Base-by-base conservation (phyloP, 2,797 vertebrate species). In the Nyctalus aviator region DNA sequence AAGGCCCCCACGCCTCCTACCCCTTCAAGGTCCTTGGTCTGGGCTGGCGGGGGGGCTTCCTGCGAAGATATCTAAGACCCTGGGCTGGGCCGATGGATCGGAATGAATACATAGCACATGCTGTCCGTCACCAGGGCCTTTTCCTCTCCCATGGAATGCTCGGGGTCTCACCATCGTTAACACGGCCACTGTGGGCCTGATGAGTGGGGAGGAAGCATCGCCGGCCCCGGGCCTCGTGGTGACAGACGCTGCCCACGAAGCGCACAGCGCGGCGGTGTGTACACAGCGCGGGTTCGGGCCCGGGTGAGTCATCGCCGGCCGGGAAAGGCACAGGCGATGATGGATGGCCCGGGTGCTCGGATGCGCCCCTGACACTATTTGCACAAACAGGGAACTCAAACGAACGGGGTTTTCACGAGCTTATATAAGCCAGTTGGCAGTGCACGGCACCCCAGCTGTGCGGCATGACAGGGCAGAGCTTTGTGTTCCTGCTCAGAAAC, bases 401-500 rank as follows among this genome's bases (percentile, higher is more conserved):
- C 71, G 91, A 95, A 87, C 27, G 91, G 78, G 94, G 92, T 44
- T 97, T 96, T 97, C 94, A n/a, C 27, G 35, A 94, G 50, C 95
- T 97, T 96, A 90, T 62, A 8, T 41, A 78, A 76, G 76, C 81
- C 75, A 62, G 84, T 94, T 97, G 97, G 97, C 97, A 97, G 15
- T 62, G 81, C 30, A 27, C 18, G n/a, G 95, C 0, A 4, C 93
- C 91, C 96, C 93, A 96, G 95, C 94, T 90, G 62, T 4, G 57
- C 0, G 91, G 97, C 93, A 17, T 97, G 98, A 98, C 83, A 13
- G 53, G 97, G 84, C 97, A 98, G 95, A 85, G 95, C 97, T 96
- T 86, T 4, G 75, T 8, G 90, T 95, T 96, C 96, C 94, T 96
- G 89, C 85, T 97, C 93, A 96, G 96, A 88, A 95, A 94, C 41